Conservation (phyloP, 2,888 invertebrate species). For the Petrophora chlorosata region DNA sequence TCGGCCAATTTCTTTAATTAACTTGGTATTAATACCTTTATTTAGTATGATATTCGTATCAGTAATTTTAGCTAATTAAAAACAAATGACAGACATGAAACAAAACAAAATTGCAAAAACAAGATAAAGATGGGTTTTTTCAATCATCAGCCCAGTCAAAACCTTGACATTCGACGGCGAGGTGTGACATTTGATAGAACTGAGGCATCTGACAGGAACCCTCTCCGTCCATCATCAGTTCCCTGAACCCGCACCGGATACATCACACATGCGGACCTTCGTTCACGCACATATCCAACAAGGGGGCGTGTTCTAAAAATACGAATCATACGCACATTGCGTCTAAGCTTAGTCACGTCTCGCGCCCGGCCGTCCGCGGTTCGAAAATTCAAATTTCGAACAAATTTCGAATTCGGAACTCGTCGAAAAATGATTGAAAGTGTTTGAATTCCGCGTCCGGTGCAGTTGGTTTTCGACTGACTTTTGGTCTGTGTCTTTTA, state of each 20-base stretch:
- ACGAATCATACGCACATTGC: conserved; percentile 59
- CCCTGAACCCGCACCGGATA: conserved; percentile 66
- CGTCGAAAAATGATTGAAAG: conserved; percentile 38
- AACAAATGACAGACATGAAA: too few species aligned
- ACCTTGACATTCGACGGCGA: conserved; percentile 21
- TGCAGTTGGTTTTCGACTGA: conserved; percentile 12
- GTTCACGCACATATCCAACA: conserved; percentile 52
- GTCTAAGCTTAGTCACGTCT: conserved; percentile 63
- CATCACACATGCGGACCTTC: conserved; percentile 42
- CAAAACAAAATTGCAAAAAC: too few species aligned
- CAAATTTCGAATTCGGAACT: conserved; percentile 29
- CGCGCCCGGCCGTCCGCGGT: conserved; percentile 49
- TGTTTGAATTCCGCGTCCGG: conserved; percentile 33
- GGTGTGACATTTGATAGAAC: too few species aligned
- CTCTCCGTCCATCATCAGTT: conserved; percentile 41
- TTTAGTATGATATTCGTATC: too few species aligned
- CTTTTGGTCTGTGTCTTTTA: conserved; percentile 14
- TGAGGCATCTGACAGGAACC: conserved; percentile 29
- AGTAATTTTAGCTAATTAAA: too few species aligned
- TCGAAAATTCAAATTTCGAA: conserved; percentile 39
- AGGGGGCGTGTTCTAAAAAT: conserved; percentile 83
- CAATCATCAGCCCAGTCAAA: too few species aligned
- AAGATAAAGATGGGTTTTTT: too few species aligned
- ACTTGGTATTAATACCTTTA: too few species aligned
- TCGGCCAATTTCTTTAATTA: too few species aligned